Base-by-base conservation (phyloP, 1,140 invertebrate species). In the Drosophila equinoxialis region DNA sequence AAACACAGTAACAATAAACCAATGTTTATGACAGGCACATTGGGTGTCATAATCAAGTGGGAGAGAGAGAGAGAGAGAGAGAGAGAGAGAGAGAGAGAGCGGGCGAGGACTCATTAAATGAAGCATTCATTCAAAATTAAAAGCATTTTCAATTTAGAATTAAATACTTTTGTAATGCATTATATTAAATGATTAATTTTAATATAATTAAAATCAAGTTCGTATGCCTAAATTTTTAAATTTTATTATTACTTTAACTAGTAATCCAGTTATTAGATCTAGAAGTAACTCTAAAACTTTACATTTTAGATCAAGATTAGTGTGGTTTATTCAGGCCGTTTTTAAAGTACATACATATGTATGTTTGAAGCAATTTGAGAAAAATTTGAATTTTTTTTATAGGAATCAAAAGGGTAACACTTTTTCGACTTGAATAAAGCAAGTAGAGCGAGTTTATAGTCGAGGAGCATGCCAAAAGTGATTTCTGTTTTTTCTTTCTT, bases 1-100 rank as follows among this genome's bases (percentile, higher is more conserved):
- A 45, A 60, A 59, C 62, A 54, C 55, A 66, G 68, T 61, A 70
- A 41, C 58, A 58, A 79, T 81, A 68, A 71, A 57, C 64, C 68
- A 63, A 61, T 86, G 72, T 79, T 86, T 86, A 87, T 87, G 84
- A 89, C 83, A 74, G 75, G 54, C 65, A 59, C 63, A 69, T 51
- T 65, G 17, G 26, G 13, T 68, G 66, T 70, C 68, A 81, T 33
- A 35, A n/a, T 33, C 62, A 66, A 71, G 69, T 70, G 63, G 54
- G 68, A 71, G 57, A 67, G 55, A 67, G 51, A 71, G 30, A 33
- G 55, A 68, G 41, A 23, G 66, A 1, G 7, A 30, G 5, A 67
- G 48, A 65, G 57, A 67, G 37, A 33, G 45, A n/a, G n/a, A n/a
- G n/a, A 17, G 17, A 68, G 35, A 23, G 66, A 2, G 7, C 5